Conservation (phyloP, 2,797 vertebrate genomes). For the Phyllotis vaccarum region DNA sequence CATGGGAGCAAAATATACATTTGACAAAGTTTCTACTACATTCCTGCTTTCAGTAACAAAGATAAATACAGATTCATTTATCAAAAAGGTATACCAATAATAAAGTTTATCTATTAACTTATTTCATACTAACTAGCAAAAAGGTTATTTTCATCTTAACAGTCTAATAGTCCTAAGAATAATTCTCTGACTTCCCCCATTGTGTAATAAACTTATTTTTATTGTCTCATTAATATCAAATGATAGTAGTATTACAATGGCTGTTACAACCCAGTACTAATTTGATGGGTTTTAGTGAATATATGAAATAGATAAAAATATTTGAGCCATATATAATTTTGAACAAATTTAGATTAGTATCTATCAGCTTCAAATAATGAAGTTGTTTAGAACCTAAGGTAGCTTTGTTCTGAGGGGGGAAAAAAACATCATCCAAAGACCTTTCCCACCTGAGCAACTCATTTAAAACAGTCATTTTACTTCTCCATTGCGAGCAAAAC, state of each 20-base stretch:
- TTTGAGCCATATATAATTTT: slow-evolving; percentile 41
- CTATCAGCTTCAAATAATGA: slow-evolving; percentile 70
- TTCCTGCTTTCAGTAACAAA: slow-evolving; percentile 37
- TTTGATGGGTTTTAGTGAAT: slow-evolving; percentile 55
- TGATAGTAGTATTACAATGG: slow-evolving; percentile 19
- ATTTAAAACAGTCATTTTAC: slow-evolving; percentile 35
- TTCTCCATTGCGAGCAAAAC: slow-evolving; percentile 3
- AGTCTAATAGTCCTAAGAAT: slow-evolving; percentile 34
- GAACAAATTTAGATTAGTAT: slow-evolving; percentile 70
- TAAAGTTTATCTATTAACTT: slow-evolving; percentile 27
- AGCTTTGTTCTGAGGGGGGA: slow-evolving; percentile 22
- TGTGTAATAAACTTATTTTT: slow-evolving; percentile 64
- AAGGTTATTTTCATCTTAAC: slow-evolving; percentile 32
- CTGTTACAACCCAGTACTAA: slow-evolving; percentile 26
- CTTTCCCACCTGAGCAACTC: background rate
- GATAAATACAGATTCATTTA: background rate
- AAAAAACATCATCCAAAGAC: slow-evolving; percentile 33
- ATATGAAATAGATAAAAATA: slow-evolving; percentile 63
- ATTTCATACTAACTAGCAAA: background rate
- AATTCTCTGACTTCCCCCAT: slow-evolving; percentile 32
- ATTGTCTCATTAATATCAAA: slow-evolving; percentile 63
- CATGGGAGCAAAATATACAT: background rate
- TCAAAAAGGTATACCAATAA: slow-evolving; percentile 37
- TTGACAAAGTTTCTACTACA: background rate
- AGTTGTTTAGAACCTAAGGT: slow-evolving; percentile 49